These are phyloP conservation scores for Anarhynchus alexandrinus DNA, from an alignment of 2,113 vertebrate genomes.

Conservation along the genomic window DNA sequence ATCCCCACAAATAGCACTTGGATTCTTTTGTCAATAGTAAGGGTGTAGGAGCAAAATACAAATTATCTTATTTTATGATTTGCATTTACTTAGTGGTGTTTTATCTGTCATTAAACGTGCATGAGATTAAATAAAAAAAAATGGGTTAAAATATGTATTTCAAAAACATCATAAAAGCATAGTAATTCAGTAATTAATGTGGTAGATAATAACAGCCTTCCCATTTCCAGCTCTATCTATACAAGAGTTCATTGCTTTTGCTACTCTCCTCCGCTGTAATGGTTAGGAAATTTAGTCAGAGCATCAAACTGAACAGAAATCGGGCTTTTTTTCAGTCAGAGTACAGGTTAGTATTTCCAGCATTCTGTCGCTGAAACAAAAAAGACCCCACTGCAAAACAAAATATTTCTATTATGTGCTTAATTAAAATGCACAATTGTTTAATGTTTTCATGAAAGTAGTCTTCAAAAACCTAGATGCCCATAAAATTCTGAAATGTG, in stretches of 20 bases:
- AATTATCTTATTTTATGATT: conserved; percentile 20
- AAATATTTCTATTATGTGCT: not conserved
- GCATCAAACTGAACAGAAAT: not conserved
- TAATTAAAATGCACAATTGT: conserved; percentile 10
- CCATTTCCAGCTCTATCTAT: not conserved
- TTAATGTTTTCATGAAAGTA: conserved; percentile 19
- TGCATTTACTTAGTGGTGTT: conserved; percentile 32
- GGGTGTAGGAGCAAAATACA: not conserved
- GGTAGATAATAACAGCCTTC: conserved; percentile 22
- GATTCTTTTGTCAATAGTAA: not conserved
- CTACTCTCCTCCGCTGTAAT: not conserved
- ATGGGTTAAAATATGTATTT: conserved; percentile 38
- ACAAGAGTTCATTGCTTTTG: conserved; percentile 17
- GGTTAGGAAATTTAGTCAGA: not conserved
- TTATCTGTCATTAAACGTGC: conserved; percentile 30
- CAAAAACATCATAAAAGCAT: conserved; percentile 1
- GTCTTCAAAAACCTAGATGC: not conserved
- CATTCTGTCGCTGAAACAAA: not conserved
- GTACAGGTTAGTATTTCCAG: not conserved
- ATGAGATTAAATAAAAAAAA: conserved; percentile 36
- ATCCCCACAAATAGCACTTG: not conserved
- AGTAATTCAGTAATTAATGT: conserved; percentile 45
- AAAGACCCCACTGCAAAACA: not conserved
- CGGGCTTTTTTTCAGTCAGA: not conserved
- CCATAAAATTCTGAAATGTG: not conserved